These are phyloP conservation scores for Eupithecia subfuscata DNA, from an alignment of 2,888 invertebrate species.

Conservation along the genomic window DNA sequence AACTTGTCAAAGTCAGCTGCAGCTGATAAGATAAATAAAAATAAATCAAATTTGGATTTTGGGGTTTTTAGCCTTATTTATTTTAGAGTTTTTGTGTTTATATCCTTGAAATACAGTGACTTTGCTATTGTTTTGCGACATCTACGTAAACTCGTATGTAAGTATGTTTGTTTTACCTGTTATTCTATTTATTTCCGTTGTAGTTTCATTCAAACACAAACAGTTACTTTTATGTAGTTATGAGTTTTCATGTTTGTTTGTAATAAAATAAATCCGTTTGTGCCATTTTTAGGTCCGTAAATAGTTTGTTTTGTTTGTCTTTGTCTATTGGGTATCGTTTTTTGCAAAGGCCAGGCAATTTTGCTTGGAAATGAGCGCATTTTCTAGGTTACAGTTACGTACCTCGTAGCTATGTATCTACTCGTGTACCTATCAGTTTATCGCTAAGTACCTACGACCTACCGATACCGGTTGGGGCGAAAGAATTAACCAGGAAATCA, in stretches of 20 bases:
- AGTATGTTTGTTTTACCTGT: background rate
- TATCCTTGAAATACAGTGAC: background rate
- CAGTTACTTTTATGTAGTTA: background rate
- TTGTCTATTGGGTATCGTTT: background rate
- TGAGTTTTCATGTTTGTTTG: background rate
- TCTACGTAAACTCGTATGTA: background rate
- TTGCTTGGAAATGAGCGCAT: background rate
- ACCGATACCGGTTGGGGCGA: background rate
- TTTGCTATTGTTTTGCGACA: background rate
- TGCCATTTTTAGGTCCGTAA: background rate
- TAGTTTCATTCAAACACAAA: background rate
- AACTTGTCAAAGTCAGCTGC: conserved; percentile 8
- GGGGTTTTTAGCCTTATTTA: background rate
- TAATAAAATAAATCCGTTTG: background rate
- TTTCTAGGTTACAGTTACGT: background rate
- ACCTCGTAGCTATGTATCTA: background rate
- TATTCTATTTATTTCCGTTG: background rate
- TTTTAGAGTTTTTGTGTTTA: background rate
- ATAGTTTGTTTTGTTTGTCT: background rate
- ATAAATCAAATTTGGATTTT: background rate
- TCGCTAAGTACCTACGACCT: background rate
- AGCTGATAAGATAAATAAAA: conserved; percentile 8
- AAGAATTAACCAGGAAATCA: background rate
- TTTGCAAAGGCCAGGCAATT: background rate
- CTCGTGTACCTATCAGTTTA: background rate